These are phyloP conservation scores for Rhynchomys soricoides DNA, from an alignment of 2,113 vertebrate genomes.

Conservation along the genomic window DNA sequence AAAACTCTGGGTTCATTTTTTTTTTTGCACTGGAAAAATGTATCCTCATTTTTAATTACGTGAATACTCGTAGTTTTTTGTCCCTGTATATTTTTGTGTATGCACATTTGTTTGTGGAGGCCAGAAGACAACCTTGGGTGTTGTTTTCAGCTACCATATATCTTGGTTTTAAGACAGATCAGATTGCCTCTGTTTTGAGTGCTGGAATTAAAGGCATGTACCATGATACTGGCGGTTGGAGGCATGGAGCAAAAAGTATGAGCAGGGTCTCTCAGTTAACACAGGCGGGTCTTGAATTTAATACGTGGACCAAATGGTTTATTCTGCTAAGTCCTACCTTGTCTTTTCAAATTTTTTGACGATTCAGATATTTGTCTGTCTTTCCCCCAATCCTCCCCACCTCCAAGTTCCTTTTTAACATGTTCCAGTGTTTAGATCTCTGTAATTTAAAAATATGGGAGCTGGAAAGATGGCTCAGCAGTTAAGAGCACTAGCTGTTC, in stretches of 20 bases:
- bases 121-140: neutral
- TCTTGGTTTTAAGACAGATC: neutral
- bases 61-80: neutral
- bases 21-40: neutral
- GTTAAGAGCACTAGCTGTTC: too few species aligned
- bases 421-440: slow-evolving; percentile 21
- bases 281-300: neutral
- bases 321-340: neutral
- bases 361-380: neutral
- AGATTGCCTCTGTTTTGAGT: neutral
- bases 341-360: neutral
- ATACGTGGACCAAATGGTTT: neutral
- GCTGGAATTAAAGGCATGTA: neutral
- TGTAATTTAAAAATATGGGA: neutral
- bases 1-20: neutral
- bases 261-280: neutral
- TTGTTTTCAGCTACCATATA: neutral
- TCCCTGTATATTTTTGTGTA: neutral
- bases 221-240: neutral
- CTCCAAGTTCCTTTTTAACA: neutral
- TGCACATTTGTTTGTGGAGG: neutral
- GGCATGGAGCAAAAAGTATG: neutral
- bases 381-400: neutral
- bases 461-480: too few species aligned
- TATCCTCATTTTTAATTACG: neutral